Evolutionary conservation across 2,797 vertebrate genomes (phyloP).

Genomic region (Discoglossus pictus): DNA sequence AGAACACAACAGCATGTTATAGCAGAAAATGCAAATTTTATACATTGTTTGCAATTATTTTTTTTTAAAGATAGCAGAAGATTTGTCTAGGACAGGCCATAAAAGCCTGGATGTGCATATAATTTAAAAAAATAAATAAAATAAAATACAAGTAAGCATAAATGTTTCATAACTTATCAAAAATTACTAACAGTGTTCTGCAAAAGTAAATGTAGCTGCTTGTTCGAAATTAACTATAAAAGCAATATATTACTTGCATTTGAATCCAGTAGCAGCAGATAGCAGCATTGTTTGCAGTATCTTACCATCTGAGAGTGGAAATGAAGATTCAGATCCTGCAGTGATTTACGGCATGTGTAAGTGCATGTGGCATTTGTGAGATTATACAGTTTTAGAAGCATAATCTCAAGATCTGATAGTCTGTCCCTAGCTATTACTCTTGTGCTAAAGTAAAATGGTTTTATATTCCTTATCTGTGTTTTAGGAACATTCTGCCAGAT

Average conservation of each 20-base stretch:
- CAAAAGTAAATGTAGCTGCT: too few relatives aligned
- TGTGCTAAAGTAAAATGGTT: conserved; percentile 17
- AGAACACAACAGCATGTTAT: too few relatives aligned
- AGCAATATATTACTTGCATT: neutral
- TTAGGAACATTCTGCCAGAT: conserved; percentile 23
- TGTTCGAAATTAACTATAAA: neutral
- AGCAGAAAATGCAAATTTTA: too few relatives aligned
- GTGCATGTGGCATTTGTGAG: conserved; percentile 26
- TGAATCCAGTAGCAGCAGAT: neutral
- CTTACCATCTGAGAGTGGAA: neutral
- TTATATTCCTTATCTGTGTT: conserved; percentile 34
- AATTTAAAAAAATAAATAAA: too few relatives aligned
- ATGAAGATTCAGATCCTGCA: neutral
- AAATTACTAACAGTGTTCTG: too few relatives aligned
- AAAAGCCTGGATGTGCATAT: too few relatives aligned
- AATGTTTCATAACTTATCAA: too few relatives aligned
- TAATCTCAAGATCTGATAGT: conserved; percentile 29
- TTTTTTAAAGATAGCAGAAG: too few relatives aligned
- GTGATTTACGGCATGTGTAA: conserved; percentile 29
- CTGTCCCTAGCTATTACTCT: conserved; percentile 17
- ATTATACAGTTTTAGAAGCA: conserved; percentile 9
- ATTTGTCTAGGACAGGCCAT: too few relatives aligned
- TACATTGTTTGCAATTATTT: too few relatives aligned
- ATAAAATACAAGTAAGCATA: too few relatives aligned
- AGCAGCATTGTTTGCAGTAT: neutral